Base-by-base conservation (phyloP, 2,797 vertebrate genomes). In the Trachurus trachurus region DNA sequence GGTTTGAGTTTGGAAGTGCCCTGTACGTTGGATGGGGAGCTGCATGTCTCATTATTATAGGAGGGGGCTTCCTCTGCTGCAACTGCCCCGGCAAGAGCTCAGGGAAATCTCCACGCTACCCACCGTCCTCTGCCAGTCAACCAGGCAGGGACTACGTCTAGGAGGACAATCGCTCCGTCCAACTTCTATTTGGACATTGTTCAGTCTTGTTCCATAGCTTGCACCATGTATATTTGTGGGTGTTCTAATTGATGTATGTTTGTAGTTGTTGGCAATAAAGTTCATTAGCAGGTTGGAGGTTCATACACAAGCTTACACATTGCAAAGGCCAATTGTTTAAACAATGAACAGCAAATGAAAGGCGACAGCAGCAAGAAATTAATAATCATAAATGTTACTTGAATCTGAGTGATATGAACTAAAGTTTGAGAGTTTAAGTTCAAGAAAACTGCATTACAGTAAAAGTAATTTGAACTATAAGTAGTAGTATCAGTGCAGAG, bases 1-100 rank as follows among this genome's bases (percentile, higher is more conserved):
- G 98, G 84, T 99, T 91, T 84, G 98, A 99, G 78, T 99, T 99
- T 71, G 98, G 98, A 22, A 96, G 95, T 10, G 98, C 98, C 52
- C 94, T 99, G 69, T 99, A 96, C 54, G 94, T 98, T 1, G 98
- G 97, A 26, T 99, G 98, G 98, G 98, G 95, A 16, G 93, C 96
- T 4, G 93, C 97, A 52, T 91, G 92, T 39, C 95, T 99, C 66
- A 89, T 87, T 57, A 80, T 98, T 0, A 92, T 99, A 15, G 98
- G 98, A 21, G 98, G 98, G 0, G 84, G 90, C 76, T 95, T 99
- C 86, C 95, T 99, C 58, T 97, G 96, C 90, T 98, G 97, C 62
- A 96, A 93, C 61, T 95, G 97, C 87, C 87, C 95, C 21, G 49
- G 34, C 0, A 37, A 80, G 17, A n/a, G 1, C 0, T 78, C 91